Evolutionary conservation across 2,113 vertebrate species (phyloP).

Genomic region (Andinoacara biseriatus): DNA sequence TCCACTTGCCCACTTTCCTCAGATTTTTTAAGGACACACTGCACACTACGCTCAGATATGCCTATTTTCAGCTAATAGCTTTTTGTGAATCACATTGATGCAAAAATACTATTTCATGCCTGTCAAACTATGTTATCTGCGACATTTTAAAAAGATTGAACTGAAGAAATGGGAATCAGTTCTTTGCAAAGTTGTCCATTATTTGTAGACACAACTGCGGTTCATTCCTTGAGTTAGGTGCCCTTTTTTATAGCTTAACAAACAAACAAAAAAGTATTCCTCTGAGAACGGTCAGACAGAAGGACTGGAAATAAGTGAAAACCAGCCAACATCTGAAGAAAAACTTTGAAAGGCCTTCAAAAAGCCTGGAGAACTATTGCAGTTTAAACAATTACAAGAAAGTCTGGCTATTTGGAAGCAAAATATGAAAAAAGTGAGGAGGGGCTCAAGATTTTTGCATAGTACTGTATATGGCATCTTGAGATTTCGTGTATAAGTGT

Average conservation of each 20-base stretch:
- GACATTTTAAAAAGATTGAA: neutral
- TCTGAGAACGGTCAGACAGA: neutral
- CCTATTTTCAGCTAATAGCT: neutral
- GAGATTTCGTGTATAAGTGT: conserved; percentile 35
- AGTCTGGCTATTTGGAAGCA: neutral
- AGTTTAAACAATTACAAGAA: too few species aligned
- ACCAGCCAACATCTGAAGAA: neutral
- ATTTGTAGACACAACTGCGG: neutral
- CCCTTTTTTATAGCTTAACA: neutral
- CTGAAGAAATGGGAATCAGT: neutral
- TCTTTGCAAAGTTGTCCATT: neutral
- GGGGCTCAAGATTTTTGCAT: neutral
- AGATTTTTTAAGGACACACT: neutral
- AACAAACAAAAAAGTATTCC: neutral
- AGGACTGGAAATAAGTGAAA: neutral
- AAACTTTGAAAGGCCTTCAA: neutral
- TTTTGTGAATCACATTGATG: neutral
- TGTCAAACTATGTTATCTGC: neutral
- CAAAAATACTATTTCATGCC: neutral
- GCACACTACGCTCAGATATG: neutral
- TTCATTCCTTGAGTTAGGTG: neutral
- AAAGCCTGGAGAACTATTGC: neutral
- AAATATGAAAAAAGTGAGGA: neutral
- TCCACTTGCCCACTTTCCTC: neutral
- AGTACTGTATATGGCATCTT: conserved; percentile 5